phyloP scores from a whole-genome alignment of 1,140 invertebrate genomes.

The Andrena cerasifolii region DNA sequence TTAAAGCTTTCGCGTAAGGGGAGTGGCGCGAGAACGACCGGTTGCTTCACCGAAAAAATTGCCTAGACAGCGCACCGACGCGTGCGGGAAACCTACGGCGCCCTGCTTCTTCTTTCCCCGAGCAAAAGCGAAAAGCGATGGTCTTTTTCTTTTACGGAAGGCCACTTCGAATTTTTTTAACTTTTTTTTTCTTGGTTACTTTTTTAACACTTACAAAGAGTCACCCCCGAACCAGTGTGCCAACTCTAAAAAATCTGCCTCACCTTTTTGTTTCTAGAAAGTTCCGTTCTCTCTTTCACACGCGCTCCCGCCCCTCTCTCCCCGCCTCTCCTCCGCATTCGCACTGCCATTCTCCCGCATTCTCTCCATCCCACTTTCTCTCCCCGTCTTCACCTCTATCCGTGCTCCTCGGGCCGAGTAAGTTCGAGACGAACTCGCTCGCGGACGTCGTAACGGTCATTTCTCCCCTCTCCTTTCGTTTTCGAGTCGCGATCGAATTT shows the following conservation, averaged over 20 bases:
- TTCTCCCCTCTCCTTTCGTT: too few relatives aligned
- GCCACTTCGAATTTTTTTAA: slow-evolving; percentile 80
- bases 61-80: slow-evolving; percentile 56
- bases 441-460: slow-evolving; percentile 25
- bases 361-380: not conserved
- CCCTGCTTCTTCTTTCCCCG: slow-evolving; percentile 36
- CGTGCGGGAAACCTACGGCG: slow-evolving; percentile 50
- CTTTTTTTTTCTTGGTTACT: slow-evolving; percentile 67
- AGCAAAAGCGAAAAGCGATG: slow-evolving; percentile 70
- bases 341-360: slow-evolving; percentile 13
- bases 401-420: slow-evolving; percentile 12
- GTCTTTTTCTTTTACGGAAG: slow-evolving; percentile 78
- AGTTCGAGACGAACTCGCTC: slow-evolving; percentile 40
- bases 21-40: slow-evolving; percentile 47
- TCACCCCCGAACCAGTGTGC: slow-evolving; percentile 60
- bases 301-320: slow-evolving; percentile 16
- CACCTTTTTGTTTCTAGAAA: slow-evolving; percentile 36
- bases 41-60: slow-evolving; percentile 52
- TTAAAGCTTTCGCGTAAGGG: slow-evolving; percentile 41
- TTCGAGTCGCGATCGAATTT: not conserved
- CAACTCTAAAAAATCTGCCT: slow-evolving; percentile 41
- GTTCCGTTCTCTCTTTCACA: slow-evolving; percentile 42
- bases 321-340: not conserved
- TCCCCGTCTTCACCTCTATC: not conserved
- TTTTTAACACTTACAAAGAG: slow-evolving; percentile 77